Evolutionary conservation across 2,113 vertebrate genomes (phyloP), one percentile per base, ranked within the genome.

Genomic region (Oreochromis tanganicae): DNA sequence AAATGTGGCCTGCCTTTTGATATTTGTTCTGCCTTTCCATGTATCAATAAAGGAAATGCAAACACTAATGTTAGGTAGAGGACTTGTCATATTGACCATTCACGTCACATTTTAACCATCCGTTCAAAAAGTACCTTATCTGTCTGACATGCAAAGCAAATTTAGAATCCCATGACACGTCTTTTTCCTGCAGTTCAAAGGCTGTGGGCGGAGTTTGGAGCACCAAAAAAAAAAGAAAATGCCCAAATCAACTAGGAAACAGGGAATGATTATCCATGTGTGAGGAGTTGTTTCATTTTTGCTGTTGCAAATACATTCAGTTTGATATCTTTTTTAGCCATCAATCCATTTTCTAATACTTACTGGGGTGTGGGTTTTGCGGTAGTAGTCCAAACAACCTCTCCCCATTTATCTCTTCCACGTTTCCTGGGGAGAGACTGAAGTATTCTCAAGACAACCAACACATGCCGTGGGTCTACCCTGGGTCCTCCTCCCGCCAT

Each of bases 111-210:
- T 68, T 41, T 41, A 68, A 41, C 36, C n/a, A 41, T 68, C 4
- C 0, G 1, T 43, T 6, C 38, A 24, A 71, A 71, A 9, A 73
- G 2, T 0, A 73, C 38, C 21, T 73, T 0, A 46, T 73, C 66
- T 73, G 2, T 24, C 66, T 24, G n/a, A 16, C 38, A 2, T 24
- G 7, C 4, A 4, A 32, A 3, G 57, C 14, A 10, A 71, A 24
- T 27, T 43, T 46, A 71, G 38, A 24, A 71, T 27, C 38, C 38
- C 5, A 2, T 24, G 7, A 43, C 66, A 71, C n/a, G 17, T n/a
- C 19, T 16, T 71, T 16, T 10, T 71, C 2, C 66, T 71, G 38
- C 36, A 16, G 12, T 24, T 24, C 3, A 71, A 41, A 41, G 36
- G 38, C 66, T 71, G 36, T 68, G 34, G n/a, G 63, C 1, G 11